Evolutionary conservation across 2,113 vertebrate genomes (phyloP).

Genomic region (Aphelocoma coerulescens): DNA sequence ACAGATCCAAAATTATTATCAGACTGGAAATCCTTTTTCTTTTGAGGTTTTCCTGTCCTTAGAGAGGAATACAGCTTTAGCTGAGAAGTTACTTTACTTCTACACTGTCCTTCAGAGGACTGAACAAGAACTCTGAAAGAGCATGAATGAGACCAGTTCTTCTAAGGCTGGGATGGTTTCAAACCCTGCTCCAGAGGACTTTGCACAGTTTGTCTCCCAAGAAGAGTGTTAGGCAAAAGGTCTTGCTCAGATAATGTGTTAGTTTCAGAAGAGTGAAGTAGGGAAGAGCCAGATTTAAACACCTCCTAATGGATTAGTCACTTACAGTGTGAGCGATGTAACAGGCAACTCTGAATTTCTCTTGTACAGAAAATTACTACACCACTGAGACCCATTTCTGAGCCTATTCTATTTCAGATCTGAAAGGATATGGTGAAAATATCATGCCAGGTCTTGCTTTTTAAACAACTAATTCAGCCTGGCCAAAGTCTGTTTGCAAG

Average conservation of each 20-base stretch:
- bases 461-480: not conserved
- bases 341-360: not conserved
- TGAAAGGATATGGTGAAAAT: not conserved
- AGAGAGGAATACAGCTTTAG: not conserved
- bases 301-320: not conserved
- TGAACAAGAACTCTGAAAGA: not conserved
- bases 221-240: not conserved
- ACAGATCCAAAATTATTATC: not conserved
- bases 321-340: not conserved
- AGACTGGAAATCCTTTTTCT: not conserved
- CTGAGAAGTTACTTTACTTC: not conserved
- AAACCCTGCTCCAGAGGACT: not conserved
- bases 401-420: not conserved
- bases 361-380: not conserved
- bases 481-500: not conserved
- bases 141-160: not conserved
- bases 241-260: not conserved
- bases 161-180: not conserved
- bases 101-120: not conserved
- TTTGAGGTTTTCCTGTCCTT: not conserved
- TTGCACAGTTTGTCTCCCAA: not conserved
- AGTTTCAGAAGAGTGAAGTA: not conserved
- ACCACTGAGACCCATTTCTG: not conserved
- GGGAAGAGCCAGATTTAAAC: not conserved
- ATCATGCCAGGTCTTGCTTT: not conserved